phyloP scores from a whole-genome alignment of 2,888 invertebrate genomes.

The Synergus itoensis region DNA sequence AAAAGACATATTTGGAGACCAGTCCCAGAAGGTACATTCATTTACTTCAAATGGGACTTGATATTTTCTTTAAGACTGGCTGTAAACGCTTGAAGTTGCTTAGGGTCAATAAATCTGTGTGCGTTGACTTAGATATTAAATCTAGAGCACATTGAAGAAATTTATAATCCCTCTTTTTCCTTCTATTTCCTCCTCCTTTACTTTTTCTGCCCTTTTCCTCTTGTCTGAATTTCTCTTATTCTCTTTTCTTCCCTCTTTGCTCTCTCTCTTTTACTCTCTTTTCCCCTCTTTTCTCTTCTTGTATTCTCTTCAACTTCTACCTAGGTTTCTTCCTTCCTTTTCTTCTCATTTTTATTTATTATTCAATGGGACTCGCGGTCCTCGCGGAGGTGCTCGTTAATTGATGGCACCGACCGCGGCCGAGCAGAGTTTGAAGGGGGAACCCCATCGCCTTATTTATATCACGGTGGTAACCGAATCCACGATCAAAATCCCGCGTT shows the following conservation, averaged over 20 bases:
- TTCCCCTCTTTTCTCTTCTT: conserved; percentile 42
- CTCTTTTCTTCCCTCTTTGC: conserved; percentile 49
- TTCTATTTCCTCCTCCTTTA: conserved; percentile 48
- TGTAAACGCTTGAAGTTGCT: no score
- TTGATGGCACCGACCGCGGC: conserved; percentile 72
- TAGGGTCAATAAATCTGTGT: no score
- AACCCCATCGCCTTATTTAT: conserved; percentile 72
- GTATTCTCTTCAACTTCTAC: conserved; percentile 45
- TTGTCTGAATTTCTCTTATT: conserved; percentile 53
- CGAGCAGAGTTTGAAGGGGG: conserved; percentile 57
- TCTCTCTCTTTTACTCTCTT: conserved; percentile 53
- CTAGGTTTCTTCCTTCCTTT: conserved; percentile 49
- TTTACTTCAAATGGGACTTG: no score
- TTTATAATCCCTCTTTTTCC: conserved; percentile 44
- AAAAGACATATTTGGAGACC: no score
- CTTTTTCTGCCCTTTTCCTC: conserved; percentile 52
- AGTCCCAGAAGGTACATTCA: no score
- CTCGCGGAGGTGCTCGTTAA: conserved; percentile 74
- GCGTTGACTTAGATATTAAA: no score
- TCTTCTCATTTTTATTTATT: conserved; percentile 73
- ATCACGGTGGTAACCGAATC: conserved; percentile 72
- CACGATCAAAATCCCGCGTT: conserved; percentile 75
- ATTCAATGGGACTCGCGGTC: conserved; percentile 72
- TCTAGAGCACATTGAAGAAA: no score
- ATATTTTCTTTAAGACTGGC: no score